phyloP scores from a whole-genome alignment of 2,113 vertebrate genomes.

The Otocyon megalotis region DNA sequence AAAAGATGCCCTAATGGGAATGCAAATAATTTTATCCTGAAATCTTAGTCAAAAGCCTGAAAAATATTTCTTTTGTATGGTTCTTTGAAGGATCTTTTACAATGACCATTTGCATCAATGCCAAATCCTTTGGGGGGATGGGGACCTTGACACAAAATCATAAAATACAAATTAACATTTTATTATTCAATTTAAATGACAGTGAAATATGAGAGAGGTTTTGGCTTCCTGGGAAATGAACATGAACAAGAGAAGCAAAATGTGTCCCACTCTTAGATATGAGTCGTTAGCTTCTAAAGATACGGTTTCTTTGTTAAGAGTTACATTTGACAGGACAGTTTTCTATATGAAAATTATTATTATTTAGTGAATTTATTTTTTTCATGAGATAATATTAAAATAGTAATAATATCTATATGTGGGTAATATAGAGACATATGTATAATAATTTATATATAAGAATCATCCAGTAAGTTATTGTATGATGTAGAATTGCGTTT shows the following conservation, averaged over 20 bases:
- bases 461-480: neutral
- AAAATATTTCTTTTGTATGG: slow-evolving; percentile 25
- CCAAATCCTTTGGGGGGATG: neutral
- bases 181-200: slow-evolving; percentile 67
- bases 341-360: neutral
- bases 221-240: slow-evolving; percentile 64
- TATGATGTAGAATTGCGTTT: neutral
- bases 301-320: neutral
- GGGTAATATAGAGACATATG: neutral
- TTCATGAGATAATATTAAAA: neutral
- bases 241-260: neutral
- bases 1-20: slow-evolving; percentile 66
- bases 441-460: neutral
- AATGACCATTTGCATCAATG: neutral
- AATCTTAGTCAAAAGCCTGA: neutral
- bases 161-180: slow-evolving; percentile 66
- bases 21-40: slow-evolving; percentile 75
- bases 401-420: neutral
- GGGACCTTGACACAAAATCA: neutral
- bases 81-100: slow-evolving; percentile 22
- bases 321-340: neutral
- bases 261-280: neutral
- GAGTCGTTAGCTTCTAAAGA: neutral
- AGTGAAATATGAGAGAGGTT: neutral
- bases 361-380: neutral